Evolutionary conservation across 2,113 vertebrate genomes (phyloP), one percentile per base, ranked within the genome.

Genomic region (Strigops habroptila): DNA sequence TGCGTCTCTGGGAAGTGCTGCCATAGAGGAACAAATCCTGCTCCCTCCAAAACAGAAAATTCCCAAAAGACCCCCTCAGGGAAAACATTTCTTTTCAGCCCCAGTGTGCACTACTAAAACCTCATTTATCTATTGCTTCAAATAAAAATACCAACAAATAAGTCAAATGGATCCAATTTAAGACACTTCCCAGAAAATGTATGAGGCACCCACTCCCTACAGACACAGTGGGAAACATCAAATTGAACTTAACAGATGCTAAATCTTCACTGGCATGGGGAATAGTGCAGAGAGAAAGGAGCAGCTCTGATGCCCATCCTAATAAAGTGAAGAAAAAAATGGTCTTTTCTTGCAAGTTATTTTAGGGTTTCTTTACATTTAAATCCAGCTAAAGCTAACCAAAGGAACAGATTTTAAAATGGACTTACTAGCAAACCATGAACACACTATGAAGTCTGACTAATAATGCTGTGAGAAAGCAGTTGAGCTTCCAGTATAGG

Each of bases 111-210:
- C 35, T 44, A n/a, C 16, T 9, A 82, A 39, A 85, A 49, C 53
- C 24, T 43, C 3, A 8, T 82, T 60, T 55, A 93, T 41, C 19
- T 77, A 28, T 24, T 90, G 25, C 27, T 52, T 86, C 27, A 85
- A 57, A 67, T 55, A 85, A 87, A 92, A 87, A 87, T 55, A 85
- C 28, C 23, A 82, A 88, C 14, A 96, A 87, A 60, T 55, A 75
- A 75, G 35, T 74, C 63, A 94, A 88, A 82, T 43, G 12, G 49
- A 69, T 80, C 49, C 31, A 80, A 39, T 63, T 92, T 67, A 86
- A 44, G 49, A 39, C 43, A 30, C 12, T 74, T 27, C 30, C 60
- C 24, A 37, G 57, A 73, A 82, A 55, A 37, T 10, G n/a, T 76
- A 33, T 11, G 9, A 76, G 59, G 48, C 0, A 0, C 31, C 41